These are phyloP conservation scores for Erpobdella octoculata DNA, from an alignment of 2,888 invertebrate genomes.

Conservation along the genomic window DNA sequence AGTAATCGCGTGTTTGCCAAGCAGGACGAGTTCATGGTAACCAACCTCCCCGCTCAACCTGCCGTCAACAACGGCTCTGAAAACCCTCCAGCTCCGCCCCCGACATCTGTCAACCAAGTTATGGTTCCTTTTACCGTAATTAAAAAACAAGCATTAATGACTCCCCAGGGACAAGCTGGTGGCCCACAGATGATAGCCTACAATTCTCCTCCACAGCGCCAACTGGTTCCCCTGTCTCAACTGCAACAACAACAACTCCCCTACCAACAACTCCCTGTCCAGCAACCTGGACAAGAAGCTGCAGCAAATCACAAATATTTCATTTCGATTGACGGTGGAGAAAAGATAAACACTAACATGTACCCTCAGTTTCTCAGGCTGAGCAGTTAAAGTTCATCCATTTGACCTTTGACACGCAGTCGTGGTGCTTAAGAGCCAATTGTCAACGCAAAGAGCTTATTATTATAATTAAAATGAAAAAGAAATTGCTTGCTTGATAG, in stretches of 20 bases:
- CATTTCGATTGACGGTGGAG: neutral
- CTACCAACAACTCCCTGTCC: no score
- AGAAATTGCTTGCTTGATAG: no score
- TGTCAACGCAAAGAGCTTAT: no score
- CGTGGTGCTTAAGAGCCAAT: no score
- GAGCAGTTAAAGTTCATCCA: neutral
- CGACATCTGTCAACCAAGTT: neutral
- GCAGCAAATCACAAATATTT: neutral
- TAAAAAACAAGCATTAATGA: neutral
- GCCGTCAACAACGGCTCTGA: neutral
- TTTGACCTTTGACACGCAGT: no score
- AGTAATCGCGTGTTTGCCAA: neutral
- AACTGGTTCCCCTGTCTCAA: neutral
- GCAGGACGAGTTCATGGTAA: constrained; percentile 13
- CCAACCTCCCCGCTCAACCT: neutral
- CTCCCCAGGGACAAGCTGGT: neutral
- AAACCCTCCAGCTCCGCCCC: neutral
- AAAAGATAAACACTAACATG: neutral
- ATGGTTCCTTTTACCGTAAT: neutral
- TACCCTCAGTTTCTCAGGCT: constrained; percentile 11
- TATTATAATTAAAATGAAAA: no score
- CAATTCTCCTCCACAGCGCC: neutral
- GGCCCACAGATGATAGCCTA: neutral
- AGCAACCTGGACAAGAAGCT: neutral
- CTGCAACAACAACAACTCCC: neutral